Evolutionary conservation across 2,113 vertebrate genomes (phyloP).

Genomic region (Triplophysa rosa): DNA sequence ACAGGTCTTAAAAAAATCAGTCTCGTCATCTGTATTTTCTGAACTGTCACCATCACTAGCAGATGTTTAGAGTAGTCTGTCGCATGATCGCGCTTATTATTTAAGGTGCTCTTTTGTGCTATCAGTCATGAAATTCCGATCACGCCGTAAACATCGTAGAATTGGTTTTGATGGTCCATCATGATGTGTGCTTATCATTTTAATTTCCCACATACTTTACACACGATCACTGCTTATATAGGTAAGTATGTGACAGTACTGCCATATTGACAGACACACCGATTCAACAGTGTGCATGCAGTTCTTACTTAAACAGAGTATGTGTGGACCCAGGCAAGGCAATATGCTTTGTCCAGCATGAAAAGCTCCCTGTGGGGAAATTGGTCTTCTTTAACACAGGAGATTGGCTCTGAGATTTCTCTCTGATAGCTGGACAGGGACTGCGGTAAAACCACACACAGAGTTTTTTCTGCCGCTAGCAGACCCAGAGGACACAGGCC

Average conservation of each 20-base stretch:
- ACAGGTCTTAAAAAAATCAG: conserved; percentile 39
- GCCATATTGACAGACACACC: neutral
- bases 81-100: neutral
- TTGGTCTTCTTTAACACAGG: conserved; percentile 45
- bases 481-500: conserved; percentile 34
- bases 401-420: conserved; percentile 41
- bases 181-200: conserved; percentile 11
- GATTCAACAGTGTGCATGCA: conserved; percentile 16
- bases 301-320: conserved; percentile 21
- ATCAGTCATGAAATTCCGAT: conserved; percentile 18
- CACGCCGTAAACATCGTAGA: neutral
- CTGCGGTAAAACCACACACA: conserved; percentile 34
- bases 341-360: conserved; percentile 38
- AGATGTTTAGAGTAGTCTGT: conserved; percentile 30
- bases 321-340: conserved; percentile 26
- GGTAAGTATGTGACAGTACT: conserved; percentile 15
- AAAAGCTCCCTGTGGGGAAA: conserved; percentile 46
- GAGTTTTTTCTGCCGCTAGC: conserved; percentile 44
- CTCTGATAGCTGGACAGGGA: conserved; percentile 42
- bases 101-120: neutral
- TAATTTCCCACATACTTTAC: neutral
- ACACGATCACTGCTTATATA: neutral
- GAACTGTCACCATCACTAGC: conserved; percentile 28
- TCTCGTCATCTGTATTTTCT: conserved; percentile 31
- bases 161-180: neutral